These are phyloP conservation scores for Acanthococcus lagerstroemiae DNA, from an alignment of 2,888 invertebrate species.

Conservation along the genomic window DNA sequence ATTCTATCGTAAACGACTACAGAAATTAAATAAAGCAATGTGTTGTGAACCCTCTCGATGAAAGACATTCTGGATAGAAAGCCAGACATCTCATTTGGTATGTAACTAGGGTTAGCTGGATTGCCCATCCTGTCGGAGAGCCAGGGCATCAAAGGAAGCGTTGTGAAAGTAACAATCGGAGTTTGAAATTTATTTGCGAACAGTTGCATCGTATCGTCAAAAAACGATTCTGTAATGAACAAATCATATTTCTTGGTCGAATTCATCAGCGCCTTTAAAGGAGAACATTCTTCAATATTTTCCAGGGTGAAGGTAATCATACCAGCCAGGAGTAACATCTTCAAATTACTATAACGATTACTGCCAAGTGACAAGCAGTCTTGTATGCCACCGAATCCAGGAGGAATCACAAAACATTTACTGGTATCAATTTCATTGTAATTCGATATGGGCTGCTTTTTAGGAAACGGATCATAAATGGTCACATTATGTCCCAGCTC, in stretches of 20 bases:
- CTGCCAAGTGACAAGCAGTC: no score
- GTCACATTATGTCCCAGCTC: conserved; percentile 26
- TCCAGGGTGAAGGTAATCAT: background rate
- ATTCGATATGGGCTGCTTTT: background rate
- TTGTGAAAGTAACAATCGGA: conserved; percentile 18
- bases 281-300: background rate
- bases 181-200: conserved; percentile 20
- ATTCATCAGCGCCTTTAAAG: background rate
- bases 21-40: background rate
- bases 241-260: conserved; percentile 23
- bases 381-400: no score
- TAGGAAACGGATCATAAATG: conserved; percentile 10
- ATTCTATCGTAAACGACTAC: background rate
- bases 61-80: background rate
- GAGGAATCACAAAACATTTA: background rate
- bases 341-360: background rate
- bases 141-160: conserved; percentile 13
- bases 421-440: conserved; percentile 1
- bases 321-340: background rate
- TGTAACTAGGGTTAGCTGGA: conserved; percentile 13
- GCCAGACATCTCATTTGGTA: conserved; percentile 38
- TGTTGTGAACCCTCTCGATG: conserved; percentile 3
- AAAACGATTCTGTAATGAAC: conserved; percentile 25
- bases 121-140: background rate
- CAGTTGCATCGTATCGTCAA: conserved; percentile 9